Evolutionary conservation across 1,140 invertebrate genomes (phyloP).

Genomic region (Calosoma granatense): DNA sequence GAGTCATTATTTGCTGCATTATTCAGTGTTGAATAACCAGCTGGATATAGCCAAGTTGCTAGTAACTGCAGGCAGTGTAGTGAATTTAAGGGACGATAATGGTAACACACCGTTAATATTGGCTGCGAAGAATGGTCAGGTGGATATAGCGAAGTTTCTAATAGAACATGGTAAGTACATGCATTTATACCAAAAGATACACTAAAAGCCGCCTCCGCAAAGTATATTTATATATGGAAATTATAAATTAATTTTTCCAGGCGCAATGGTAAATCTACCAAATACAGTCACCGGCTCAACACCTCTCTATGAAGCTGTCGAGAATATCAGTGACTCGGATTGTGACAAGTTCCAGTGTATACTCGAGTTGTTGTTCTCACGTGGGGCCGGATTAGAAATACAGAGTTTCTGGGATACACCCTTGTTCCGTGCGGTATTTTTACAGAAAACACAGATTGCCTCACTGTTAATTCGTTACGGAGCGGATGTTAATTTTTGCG

Average conservation of each 20-base stretch:
- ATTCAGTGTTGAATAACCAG: slow-evolving; percentile 40
- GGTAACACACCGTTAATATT: slow-evolving; percentile 51
- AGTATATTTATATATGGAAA: background rate
- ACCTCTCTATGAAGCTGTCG: slow-evolving; percentile 43
- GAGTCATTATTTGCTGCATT: slow-evolving; percentile 45
- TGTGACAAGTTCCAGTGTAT: slow-evolving; percentile 31
- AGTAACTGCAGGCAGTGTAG: slow-evolving; percentile 38
- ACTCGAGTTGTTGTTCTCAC: slow-evolving; percentile 36
- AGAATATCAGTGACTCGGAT: slow-evolving; percentile 28
- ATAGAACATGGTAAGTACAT: slow-evolving; percentile 38
- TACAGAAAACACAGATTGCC: slow-evolving; percentile 27
- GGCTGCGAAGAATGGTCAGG: slow-evolving; percentile 44
- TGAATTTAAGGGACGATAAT: slow-evolving; percentile 41
- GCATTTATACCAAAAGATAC: too few relatives aligned
- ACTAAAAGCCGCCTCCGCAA: background rate
- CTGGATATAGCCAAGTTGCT: slow-evolving; percentile 38
- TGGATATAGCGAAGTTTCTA: slow-evolving; percentile 38
- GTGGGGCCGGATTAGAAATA: slow-evolving; percentile 36
- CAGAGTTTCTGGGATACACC: slow-evolving; percentile 41
- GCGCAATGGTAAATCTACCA: slow-evolving; percentile 38
- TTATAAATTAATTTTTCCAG: slow-evolving; percentile 25
- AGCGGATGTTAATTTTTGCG: slow-evolving; percentile 29
- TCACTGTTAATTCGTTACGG: slow-evolving; percentile 27
- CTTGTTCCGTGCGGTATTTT: slow-evolving; percentile 36
- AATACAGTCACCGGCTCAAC: slow-evolving; percentile 33